These are phyloP conservation scores for Sebastolobus altivelis DNA, from an alignment of 2,797 vertebrate species.

Conservation along the genomic window DNA sequence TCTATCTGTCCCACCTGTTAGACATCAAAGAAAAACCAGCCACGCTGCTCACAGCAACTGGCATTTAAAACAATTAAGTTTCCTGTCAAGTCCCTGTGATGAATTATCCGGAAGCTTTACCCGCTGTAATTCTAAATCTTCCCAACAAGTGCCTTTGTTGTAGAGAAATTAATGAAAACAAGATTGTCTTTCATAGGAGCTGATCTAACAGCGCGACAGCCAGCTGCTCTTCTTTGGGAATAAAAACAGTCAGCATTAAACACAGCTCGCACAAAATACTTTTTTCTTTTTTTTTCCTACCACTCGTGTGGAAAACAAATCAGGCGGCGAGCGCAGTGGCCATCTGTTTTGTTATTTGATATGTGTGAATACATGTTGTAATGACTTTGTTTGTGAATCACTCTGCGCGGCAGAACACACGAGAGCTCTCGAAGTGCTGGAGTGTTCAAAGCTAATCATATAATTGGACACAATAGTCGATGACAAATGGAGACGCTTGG, in stretches of 20 bases:
- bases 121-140: constrained; percentile 99
- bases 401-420: constrained; percentile 97
- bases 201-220: constrained; percentile 99
- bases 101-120: constrained; percentile 99
- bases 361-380: constrained; percentile 99
- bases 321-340: constrained; percentile 97
- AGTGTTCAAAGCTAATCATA: constrained; percentile 99
- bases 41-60: constrained; percentile 87
- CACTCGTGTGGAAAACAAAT: constrained; percentile 98
- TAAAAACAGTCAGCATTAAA: constrained; percentile 99
- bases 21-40: constrained; percentile 81
- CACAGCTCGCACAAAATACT: constrained; percentile 98
- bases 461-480: constrained; percentile 99
- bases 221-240: constrained; percentile 99
- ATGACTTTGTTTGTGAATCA: constrained; percentile 99
- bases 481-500: constrained; percentile 99
- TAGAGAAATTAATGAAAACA: constrained; percentile 99
- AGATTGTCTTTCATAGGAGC: constrained; percentile 99
- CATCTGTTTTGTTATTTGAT: constrained; percentile 99
- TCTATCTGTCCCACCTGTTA: constrained; percentile 84
- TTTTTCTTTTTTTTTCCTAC: constrained; percentile 85
- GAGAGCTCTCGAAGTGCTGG: constrained; percentile 99
- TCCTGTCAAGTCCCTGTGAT: constrained; percentile 98
- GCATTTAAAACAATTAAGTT: constrained; percentile 99
- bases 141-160: constrained; percentile 99